A percentile compares a stretch with the other conserved stretches of the same genome.
These are phyloP conservation scores for Panagrolaimus sp. DNA, from an alignment of 1,140 invertebrate genomes.

Conservation along the genomic window DNA sequence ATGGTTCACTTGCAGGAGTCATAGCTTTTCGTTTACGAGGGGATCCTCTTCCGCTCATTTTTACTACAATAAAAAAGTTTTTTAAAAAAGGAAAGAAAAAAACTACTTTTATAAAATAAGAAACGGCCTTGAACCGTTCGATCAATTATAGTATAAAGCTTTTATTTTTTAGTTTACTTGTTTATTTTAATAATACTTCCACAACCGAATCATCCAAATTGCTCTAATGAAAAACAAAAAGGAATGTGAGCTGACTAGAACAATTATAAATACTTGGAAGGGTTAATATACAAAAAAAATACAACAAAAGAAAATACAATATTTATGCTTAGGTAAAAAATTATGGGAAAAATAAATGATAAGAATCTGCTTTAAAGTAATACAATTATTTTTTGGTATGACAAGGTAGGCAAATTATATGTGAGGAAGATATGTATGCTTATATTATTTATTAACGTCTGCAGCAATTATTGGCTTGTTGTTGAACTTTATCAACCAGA, in stretches of 20 bases:
- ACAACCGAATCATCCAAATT: not conserved
- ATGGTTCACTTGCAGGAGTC: conserved; percentile 3
- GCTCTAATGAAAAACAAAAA: not conserved
- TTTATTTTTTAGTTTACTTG: no score
- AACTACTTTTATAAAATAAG: no score
- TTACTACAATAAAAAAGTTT: not conserved
- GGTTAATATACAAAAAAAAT: no score
- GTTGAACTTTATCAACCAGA: conserved; percentile 30
- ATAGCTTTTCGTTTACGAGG: conserved; percentile 12
- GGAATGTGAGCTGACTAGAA: conserved; percentile 13
- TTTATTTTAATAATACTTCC: not conserved
- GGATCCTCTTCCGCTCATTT: conserved; percentile 16
- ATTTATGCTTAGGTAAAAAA: no score
- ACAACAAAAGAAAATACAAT: no score
- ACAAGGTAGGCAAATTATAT: no score
- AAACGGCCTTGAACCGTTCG: no score
- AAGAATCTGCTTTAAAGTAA: not conserved
- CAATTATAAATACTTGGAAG: not conserved
- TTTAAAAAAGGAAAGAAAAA: not conserved
- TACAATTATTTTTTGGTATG: not conserved
- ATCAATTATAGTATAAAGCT: no score
- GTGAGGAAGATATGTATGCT: no score
- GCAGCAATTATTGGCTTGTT: conserved; percentile 33
- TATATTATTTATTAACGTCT: not conserved
- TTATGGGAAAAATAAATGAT: no score